Evolutionary conservation across 1,140 invertebrate genomes (phyloP), one percentile per base, ranked within the genome.

Genomic region (Notospermus geniculatus): DNA sequence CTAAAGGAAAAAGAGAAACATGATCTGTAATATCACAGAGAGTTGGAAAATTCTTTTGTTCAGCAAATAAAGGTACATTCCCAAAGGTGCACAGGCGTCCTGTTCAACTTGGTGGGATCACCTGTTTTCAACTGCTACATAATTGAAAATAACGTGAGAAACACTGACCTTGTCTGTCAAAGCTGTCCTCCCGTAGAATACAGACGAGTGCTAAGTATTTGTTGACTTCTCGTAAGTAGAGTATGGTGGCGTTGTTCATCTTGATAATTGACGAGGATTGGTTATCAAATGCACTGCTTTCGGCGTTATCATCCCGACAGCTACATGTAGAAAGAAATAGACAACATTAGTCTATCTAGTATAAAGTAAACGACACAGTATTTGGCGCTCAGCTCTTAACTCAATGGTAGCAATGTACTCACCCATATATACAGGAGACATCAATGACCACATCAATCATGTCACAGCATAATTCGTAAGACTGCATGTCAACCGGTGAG

Each of bases 391-490:
- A n/a, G n/a, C n/a, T n/a, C n/a, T n/a, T n/a, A n/a, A n/a, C n/a
- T n/a, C n/a, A 36, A 36, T 15, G 15, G 32, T 15, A 50, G 25
- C 46, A 50, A 19, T 41, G 11, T 36, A 52, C 80, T 75, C 71
- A 95, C 91, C 97, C 97, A 86, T 99, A 99, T 82, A 99, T 99
- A 82, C 92, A 93, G 9, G 95, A 98, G 36, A 99, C 89, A 84
- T 99, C 97, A 67, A 98, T 96, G 62, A 98, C 94, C 60, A 99
- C 95, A 86, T 99, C 97, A 69, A 99, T 98, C 96, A 99, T 99
- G 84, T 99, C 97, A 86, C 97, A 99, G 83, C 96, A 99, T 1
- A 99, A 83, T 82, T 99, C 97, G 77, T 98, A 99, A 76, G 92
- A 95, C 83, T 98, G 95, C 96, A 99, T 99, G 80, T 99, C 97